Conservation (phyloP, 35 echinoderm and acorn worm species). For the Lytechinus pictus region DNA sequence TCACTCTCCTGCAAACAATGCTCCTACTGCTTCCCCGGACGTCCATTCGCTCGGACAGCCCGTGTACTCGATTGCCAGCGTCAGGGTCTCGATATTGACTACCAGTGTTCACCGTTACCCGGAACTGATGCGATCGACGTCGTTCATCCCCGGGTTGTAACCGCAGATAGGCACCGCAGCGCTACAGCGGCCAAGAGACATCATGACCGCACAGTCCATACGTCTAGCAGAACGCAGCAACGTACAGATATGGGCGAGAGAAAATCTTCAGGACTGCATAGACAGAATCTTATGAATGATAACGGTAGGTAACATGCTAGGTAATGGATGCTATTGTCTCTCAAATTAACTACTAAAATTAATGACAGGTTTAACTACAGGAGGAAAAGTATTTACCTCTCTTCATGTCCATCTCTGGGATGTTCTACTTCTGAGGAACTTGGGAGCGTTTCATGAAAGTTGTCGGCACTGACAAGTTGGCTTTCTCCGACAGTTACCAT, state of each 20-base stretch:
- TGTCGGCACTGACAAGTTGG: too few relatives aligned
- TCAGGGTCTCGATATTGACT: not conserved
- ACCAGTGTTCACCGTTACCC: slow-evolving; percentile 28
- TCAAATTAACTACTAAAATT: too few relatives aligned
- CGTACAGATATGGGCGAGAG: not conserved
- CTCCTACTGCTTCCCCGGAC: slow-evolving; percentile 46
- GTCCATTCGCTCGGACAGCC: not conserved
- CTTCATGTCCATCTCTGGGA: too few relatives aligned
- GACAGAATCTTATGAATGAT: not conserved
- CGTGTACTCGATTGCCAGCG: slow-evolving; percentile 18
- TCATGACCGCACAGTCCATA: not conserved
- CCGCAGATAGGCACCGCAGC: not conserved
- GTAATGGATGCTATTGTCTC: not conserved
- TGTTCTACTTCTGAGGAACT: too few relatives aligned
- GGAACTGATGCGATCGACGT: not conserved
- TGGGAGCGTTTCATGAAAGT: too few relatives aligned
- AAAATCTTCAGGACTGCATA: not conserved
- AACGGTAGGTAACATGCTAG: not conserved
- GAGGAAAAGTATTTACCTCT: too few relatives aligned
- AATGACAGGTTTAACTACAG: too few relatives aligned
- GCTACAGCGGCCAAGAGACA: not conserved
- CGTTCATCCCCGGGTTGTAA: not conserved
- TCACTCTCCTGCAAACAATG: not conserved
- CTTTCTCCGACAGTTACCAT: too few relatives aligned
- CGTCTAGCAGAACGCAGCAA: not conserved